Percentiles rank a stretch among this genome's conserved stretches.
Conservation (phyloP, 1,140 invertebrate genomes). For the Anadara kagoshimensis region DNA sequence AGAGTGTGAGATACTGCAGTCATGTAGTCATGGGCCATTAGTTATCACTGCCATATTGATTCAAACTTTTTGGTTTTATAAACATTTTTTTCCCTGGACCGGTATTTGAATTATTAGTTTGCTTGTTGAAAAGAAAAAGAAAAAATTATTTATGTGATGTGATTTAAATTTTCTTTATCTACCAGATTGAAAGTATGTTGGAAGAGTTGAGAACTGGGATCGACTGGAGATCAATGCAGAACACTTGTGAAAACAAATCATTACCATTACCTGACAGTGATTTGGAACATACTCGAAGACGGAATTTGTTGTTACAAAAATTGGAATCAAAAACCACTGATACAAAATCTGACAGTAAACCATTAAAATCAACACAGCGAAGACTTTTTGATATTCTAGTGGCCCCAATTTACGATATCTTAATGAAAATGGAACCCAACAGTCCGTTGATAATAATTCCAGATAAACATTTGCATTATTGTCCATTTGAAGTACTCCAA, state of each 20-base stretch:
- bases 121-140: too few species aligned
- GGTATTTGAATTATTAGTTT: not conserved
- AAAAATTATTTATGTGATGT: too few species aligned
- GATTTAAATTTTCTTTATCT: not conserved
- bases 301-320: conserved; percentile 44
- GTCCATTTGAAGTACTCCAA: conserved; percentile 62
- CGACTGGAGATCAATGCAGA: conserved; percentile 42
- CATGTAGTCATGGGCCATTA: too few species aligned
- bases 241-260: conserved; percentile 59
- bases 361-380: conserved; percentile 42
- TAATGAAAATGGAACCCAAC: conserved; percentile 51
- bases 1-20: too few species aligned
- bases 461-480: conserved; percentile 63
- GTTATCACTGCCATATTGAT: not conserved
- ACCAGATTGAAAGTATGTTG: conserved; percentile 52
- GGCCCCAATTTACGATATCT: conserved; percentile 64
- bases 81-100: not conserved
- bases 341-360: conserved; percentile 2
- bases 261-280: conserved; percentile 50
- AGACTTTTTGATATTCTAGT: conserved; percentile 64
- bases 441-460: conserved; percentile 66
- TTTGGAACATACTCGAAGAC: conserved; percentile 40
- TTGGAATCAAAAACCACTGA: not conserved
- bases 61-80: not conserved
- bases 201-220: conserved; percentile 43